A percentile compares a stretch with the other conserved stretches of the same genome.
Evolutionary conservation across 2,888 invertebrate genomes (phyloP).

Genomic region (Apomyelois bistriatella): DNA sequence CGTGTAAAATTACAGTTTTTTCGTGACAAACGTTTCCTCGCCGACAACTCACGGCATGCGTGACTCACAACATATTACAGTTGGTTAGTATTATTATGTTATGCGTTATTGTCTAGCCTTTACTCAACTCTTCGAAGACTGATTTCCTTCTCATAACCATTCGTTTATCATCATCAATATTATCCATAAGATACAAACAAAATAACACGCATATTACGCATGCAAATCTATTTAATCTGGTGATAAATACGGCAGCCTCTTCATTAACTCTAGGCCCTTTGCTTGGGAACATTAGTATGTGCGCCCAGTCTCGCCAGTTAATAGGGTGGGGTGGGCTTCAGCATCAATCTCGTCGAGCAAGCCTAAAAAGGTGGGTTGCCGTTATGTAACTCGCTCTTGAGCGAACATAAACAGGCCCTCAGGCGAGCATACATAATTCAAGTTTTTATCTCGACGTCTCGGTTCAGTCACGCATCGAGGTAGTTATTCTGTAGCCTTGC

Average conservation of each 20-base stretch:
- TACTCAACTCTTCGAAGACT: neutral
- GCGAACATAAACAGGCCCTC: constrained; percentile 43
- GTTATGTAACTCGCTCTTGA: constrained; percentile 45
- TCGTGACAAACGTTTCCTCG: constrained; percentile 59
- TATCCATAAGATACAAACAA: too few species aligned
- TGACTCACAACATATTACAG: constrained; percentile 45
- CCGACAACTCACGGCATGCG: constrained; percentile 50
- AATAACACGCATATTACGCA: constrained; percentile 18
- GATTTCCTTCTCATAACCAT: constrained; percentile 28
- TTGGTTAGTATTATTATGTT: constrained; percentile 41
- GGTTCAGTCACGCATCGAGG: constrained; percentile 37
- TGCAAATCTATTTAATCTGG: constrained; percentile 2
- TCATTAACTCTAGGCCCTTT: constrained; percentile 6
- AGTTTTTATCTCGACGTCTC: constrained; percentile 47
- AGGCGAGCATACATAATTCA: constrained; percentile 51
- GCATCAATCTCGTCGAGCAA: constrained; percentile 34
- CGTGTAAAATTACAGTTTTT: constrained; percentile 40
- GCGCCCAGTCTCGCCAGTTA: constrained; percentile 26
- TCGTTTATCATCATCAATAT: constrained; percentile 12
- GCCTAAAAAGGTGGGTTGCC: constrained; percentile 40
- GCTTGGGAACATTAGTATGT: constrained; percentile 24
- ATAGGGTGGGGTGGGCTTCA: constrained; percentile 29
- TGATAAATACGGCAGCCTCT: neutral
- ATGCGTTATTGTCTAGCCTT: constrained; percentile 36
- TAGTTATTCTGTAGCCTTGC: constrained; percentile 41